phyloP scores from a whole-genome alignment of 2,888 invertebrate genomes.

The Cosmorhoe ocellata region DNA sequence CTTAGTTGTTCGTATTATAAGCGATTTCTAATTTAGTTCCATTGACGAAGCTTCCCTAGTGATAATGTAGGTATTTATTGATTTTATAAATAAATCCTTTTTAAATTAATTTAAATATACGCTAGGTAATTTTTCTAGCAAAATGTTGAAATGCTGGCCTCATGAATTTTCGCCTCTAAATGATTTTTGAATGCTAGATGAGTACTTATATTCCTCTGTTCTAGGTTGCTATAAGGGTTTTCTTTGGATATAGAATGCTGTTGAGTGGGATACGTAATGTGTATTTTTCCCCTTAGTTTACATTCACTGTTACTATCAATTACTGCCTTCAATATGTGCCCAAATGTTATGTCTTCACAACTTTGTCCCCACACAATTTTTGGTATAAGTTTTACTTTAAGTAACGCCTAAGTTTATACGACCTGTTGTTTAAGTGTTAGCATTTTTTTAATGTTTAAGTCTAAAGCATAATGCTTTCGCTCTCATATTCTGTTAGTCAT shows the following conservation, averaged over 20 bases:
- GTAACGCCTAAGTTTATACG: conserved; percentile 78
- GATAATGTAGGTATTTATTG: conserved; percentile 56
- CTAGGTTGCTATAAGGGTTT: conserved; percentile 33
- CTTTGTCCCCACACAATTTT: conserved; percentile 48
- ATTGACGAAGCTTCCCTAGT: conserved; percentile 65
- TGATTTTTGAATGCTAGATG: conserved; percentile 30
- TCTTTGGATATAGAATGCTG: conserved; percentile 17
- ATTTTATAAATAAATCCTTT: conserved; percentile 44
- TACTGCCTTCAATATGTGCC: conserved; percentile 39
- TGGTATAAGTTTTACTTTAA: conserved; percentile 73
- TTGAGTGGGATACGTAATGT: conserved; percentile 28
- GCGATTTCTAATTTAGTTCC: conserved; percentile 41
- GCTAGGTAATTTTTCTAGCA: conserved; percentile 37
- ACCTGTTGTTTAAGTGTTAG: conserved; percentile 75
- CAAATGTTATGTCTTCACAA: conserved; percentile 39
- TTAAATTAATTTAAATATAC: conserved; percentile 42
- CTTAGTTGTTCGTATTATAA: conserved; percentile 29
- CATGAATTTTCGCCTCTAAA: conserved; percentile 31
- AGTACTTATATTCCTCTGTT: conserved; percentile 36
- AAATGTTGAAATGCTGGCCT: conserved; percentile 34
- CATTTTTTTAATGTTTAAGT: conserved; percentile 73
- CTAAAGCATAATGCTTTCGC: conserved; percentile 65
- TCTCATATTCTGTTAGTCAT: conserved; percentile 33
- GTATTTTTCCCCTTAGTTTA: conserved; percentile 37
- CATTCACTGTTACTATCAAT: conserved; percentile 23